These are phyloP conservation scores for Cosmopolites sordidus DNA, from an alignment of 2,888 invertebrate genomes.

Conservation along the genomic window DNA sequence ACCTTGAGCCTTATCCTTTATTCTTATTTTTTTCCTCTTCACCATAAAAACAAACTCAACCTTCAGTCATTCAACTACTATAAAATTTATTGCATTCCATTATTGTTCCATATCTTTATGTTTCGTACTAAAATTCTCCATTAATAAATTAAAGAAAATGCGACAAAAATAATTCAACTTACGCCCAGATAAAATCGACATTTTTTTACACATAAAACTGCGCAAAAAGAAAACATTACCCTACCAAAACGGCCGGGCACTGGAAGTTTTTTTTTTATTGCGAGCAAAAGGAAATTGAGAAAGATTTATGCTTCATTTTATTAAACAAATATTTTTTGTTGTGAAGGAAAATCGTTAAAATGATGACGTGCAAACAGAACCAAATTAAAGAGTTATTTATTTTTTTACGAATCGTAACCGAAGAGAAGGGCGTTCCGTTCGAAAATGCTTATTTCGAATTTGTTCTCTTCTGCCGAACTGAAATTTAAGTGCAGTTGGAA, in stretches of 20 bases:
- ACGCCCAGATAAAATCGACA: not conserved
- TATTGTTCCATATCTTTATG: too few relatives aligned
- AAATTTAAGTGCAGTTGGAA: too few relatives aligned
- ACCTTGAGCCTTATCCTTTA: slow-evolving; percentile 27
- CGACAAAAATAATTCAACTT: not conserved
- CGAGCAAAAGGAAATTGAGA: not conserved
- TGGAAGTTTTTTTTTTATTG: not conserved
- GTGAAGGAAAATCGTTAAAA: not conserved
- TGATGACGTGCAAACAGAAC: not conserved
- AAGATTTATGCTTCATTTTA: not conserved
- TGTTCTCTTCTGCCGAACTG: not conserved
- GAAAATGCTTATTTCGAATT: not conserved
- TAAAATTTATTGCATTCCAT: too few relatives aligned
- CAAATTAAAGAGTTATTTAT: not conserved
- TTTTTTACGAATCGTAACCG: not conserved
- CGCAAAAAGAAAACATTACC: not conserved
- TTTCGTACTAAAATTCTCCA: too few relatives aligned
- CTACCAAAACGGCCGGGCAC: not conserved
- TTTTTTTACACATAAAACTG: too few relatives aligned
- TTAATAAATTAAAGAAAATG: too few relatives aligned
- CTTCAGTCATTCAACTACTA: too few relatives aligned
- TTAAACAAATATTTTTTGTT: not conserved
- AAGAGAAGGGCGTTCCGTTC: not conserved
- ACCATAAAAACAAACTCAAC: too few relatives aligned
- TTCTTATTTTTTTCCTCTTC: slow-evolving; percentile 2